Percentiles rank a stretch among this genome's conserved stretches.
Conservation (phyloP, 2,797 vertebrate genomes). For the Danio tinwini region DNA sequence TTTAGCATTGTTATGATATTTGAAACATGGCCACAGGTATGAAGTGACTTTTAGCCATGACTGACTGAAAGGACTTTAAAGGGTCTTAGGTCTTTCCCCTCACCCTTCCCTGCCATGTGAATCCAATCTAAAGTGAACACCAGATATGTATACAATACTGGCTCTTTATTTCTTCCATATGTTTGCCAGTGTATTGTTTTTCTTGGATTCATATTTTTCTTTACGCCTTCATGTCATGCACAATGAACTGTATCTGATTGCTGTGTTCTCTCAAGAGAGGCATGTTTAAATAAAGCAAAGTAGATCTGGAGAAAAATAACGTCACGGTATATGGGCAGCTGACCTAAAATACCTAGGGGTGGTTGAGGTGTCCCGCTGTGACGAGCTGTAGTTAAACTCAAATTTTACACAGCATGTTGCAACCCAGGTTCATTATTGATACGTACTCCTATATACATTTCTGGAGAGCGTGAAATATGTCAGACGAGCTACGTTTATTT, state of each 20-base stretch:
- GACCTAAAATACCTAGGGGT: not conserved
- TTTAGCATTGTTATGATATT: conserved; percentile 37
- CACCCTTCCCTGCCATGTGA: conserved; percentile 73
- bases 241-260: conserved; percentile 33
- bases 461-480: no score
- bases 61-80: conserved; percentile 50
- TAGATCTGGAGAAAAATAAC: not conserved
- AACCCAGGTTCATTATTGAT: no score
- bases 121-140: conserved; percentile 74
- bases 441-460: no score
- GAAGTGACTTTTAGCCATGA: conserved; percentile 30
- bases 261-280: not conserved
- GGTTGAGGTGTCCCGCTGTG: not conserved
- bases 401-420: not conserved
- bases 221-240: conserved; percentile 10
- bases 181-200: conserved; percentile 75
- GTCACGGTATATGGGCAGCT: not conserved
- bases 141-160: conserved; percentile 72
- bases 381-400: not conserved
- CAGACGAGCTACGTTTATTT: no score
- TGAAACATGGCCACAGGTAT: conserved; percentile 46
- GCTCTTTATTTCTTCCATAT: conserved; percentile 81
- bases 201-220: conserved; percentile 67
- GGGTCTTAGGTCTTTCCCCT: conserved; percentile 65
- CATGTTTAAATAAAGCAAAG: conserved; percentile 22